Conservation (phyloP, 2,113 vertebrate genomes). For the Notiomystis cincta region DNA sequence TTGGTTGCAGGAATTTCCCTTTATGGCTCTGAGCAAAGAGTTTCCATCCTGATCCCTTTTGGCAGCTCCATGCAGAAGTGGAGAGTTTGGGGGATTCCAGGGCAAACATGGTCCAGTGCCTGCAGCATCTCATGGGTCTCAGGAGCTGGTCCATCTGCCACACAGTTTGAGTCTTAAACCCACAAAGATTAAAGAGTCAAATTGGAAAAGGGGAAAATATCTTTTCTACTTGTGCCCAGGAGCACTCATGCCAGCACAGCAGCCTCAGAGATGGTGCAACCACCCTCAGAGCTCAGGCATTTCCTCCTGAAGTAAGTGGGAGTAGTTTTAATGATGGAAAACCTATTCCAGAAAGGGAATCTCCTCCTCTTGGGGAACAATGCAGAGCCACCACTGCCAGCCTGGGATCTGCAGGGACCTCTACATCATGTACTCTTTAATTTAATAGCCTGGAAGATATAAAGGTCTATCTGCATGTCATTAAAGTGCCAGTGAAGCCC, state of each 20-base stretch:
- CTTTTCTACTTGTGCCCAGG: not conserved
- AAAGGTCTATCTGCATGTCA: not conserved
- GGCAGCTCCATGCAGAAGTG: not conserved
- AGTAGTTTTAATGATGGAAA: not conserved
- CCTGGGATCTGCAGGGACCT: not conserved
- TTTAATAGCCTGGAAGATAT: not conserved
- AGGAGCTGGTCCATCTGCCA: not conserved
- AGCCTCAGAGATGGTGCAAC: not conserved
- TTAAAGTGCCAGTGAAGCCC: fast-evolving
- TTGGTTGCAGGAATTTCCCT: not conserved
- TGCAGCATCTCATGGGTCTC: not conserved
- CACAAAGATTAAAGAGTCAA: not conserved
- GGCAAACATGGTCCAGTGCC: not conserved
- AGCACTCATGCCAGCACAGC: not conserved
- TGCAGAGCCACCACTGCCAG: not conserved
- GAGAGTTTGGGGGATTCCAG: not conserved
- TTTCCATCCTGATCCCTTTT: not conserved
- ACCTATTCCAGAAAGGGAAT: not conserved
- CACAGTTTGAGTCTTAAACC: not conserved
- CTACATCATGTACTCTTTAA: fast-evolving
- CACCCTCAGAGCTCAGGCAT: not conserved
- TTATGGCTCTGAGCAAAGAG: not conserved
- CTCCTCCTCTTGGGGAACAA: not conserved
- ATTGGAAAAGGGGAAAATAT: not conserved
- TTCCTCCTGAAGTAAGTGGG: not conserved